Conservation (phyloP, 1,140 invertebrate species). For the Pseudomyrmex gracilis region DNA sequence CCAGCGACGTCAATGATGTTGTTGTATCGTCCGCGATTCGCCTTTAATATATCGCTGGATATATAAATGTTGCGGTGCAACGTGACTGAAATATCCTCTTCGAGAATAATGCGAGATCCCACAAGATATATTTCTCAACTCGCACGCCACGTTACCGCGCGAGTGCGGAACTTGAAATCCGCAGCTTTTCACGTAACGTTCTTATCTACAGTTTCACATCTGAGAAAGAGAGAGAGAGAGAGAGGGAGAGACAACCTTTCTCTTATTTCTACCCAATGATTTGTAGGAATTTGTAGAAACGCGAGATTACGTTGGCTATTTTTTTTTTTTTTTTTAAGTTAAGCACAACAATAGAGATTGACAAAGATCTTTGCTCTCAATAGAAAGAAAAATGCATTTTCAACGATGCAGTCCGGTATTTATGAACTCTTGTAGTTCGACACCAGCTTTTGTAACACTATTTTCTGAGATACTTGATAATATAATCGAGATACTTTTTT, state of each 20-base stretch:
- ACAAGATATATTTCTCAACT: constrained; percentile 21
- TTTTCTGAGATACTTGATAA: neutral
- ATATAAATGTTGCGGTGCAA: constrained; percentile 37
- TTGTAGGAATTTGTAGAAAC: neutral
- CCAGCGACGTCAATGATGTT: constrained; percentile 3
- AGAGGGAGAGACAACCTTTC: neutral
- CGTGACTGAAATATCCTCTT: constrained; percentile 16
- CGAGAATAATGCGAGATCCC: constrained; percentile 1
- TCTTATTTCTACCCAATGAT: neutral
- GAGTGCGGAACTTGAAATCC: constrained; percentile 7
- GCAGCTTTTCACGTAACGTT: constrained; percentile 28
- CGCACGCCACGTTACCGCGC: neutral
- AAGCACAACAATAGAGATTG: constrained; percentile 8
- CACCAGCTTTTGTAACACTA: neutral
- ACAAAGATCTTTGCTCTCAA: neutral
- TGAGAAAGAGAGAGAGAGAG: neutral
- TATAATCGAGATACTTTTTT: constrained; percentile 1
- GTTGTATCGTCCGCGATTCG: neutral
- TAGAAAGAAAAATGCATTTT: neutral
- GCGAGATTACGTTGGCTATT: too few species aligned
- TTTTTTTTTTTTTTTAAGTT: neutral
- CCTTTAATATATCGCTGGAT: constrained; percentile 18
- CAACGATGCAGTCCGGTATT: neutral
- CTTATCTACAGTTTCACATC: constrained; percentile 7
- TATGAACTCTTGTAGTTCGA: neutral